Conservation (phyloP, 2,888 invertebrate species). For the Drosophila sordidapex region DNA sequence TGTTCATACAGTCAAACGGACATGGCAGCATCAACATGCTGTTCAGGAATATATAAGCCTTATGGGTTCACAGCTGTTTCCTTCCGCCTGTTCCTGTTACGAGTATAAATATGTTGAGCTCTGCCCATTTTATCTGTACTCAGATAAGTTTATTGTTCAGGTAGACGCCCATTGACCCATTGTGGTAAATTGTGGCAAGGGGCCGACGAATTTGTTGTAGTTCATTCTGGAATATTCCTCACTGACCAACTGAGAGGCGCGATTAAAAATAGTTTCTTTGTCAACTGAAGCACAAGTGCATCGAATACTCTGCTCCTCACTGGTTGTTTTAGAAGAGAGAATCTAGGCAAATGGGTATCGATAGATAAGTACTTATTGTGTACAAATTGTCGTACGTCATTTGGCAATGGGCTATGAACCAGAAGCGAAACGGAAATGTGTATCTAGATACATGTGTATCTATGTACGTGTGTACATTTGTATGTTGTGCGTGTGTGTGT, state of each 20-base stretch:
- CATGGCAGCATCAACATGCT: background rate
- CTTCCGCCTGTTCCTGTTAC: background rate
- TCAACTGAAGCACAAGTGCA: background rate
- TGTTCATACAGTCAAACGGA: background rate
- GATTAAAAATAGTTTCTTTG: background rate
- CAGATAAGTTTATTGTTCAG: background rate
- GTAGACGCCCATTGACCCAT: background rate
- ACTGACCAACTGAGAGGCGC: background rate
- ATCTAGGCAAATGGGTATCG: background rate
- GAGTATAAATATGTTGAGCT: background rate
- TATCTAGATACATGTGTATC: constrained; percentile 21
- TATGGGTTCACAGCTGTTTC: background rate
- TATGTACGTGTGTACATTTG: constrained; percentile 14
- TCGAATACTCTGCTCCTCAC: background rate
- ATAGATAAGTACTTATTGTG: constrained; percentile 13
- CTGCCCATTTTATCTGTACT: background rate
- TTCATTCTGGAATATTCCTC: background rate
- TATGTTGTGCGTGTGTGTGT: constrained; percentile 5
- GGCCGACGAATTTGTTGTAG: background rate
- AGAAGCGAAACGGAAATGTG: constrained; percentile 28
- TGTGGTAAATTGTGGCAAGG: background rate
- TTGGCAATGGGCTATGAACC: constrained; percentile 40
- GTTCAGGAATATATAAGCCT: background rate
- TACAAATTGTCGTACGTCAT: constrained; percentile 24
- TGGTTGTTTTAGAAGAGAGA: background rate